These are phyloP conservation scores for Xanthorhoe spadicearia DNA, from an alignment of 2,888 invertebrate genomes.

Conservation along the genomic window DNA sequence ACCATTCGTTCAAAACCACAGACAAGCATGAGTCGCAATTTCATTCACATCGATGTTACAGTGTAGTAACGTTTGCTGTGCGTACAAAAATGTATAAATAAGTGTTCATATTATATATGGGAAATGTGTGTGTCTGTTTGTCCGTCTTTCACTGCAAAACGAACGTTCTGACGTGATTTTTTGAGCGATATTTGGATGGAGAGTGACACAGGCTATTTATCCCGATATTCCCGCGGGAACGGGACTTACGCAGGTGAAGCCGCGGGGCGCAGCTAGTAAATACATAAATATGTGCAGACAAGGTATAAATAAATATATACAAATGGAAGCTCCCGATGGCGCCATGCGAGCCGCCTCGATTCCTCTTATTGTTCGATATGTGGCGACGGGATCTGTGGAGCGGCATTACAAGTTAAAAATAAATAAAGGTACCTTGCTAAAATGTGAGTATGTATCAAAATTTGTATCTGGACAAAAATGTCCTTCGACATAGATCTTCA, in stretches of 20 bases:
- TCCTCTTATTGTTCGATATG: slow-evolving; percentile 76
- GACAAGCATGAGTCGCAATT: slow-evolving; percentile 9
- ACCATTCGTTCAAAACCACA: slow-evolving; percentile 5
- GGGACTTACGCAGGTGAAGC: too few relatives aligned
- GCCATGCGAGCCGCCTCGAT: slow-evolving; percentile 75
- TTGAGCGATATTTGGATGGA: too few relatives aligned
- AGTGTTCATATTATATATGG: too few relatives aligned
- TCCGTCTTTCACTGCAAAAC: too few relatives aligned
- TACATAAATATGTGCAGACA: slow-evolving; percentile 78
- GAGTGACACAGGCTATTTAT: too few relatives aligned
- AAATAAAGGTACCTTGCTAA: not conserved
- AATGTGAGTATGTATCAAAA: too few relatives aligned
- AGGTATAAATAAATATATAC: slow-evolving; percentile 82
- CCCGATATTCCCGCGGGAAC: too few relatives aligned
- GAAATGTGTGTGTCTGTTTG: too few relatives aligned
- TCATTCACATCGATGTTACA: slow-evolving; percentile 29
- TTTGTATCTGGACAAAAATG: too few relatives aligned
- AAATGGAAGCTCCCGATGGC: slow-evolving; percentile 80
- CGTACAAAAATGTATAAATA: slow-evolving; percentile 73
- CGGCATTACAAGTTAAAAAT: not conserved
- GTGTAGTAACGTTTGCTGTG: slow-evolving; percentile 47
- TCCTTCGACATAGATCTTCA: too few relatives aligned
- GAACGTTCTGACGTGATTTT: too few relatives aligned
- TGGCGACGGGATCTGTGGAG: slow-evolving; percentile 58
- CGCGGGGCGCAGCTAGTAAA: too few relatives aligned